Percentiles rank a stretch among this genome's conserved stretches.
Conservation (phyloP, 2,113 vertebrate genomes). For the Xenopus tropicalis region UCB_Xtro_10.0 CM004447.2:114666501-114667000, state of each 20-base stretch:
- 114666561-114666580: not conserved
- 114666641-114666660: constrained; percentile 1
- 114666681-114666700: not conserved
- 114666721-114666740: constrained; percentile 2
- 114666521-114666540: no score
- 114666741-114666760: constrained; percentile 18
- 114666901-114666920: not conserved
- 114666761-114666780: constrained; percentile 20
- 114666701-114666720: constrained; percentile 8
- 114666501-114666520: no score
- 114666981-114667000: not conserved
- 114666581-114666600: not conserved
- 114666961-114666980: not conserved
- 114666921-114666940: not conserved
- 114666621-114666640: not conserved
- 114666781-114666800: constrained; percentile 20
- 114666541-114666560: no score
- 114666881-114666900: not conserved
- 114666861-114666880: not conserved
- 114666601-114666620: not conserved
- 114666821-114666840: constrained; percentile 11
- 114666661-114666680: not conserved
- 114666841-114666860: not conserved
- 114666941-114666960: not conserved
- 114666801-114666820: constrained; percentile 8